A percentile compares a stretch with the other conserved stretches of the same genome.
Evolutionary conservation across 2,888 invertebrate species (phyloP).

Genomic region (Nemotelus pantherinus): DNA sequence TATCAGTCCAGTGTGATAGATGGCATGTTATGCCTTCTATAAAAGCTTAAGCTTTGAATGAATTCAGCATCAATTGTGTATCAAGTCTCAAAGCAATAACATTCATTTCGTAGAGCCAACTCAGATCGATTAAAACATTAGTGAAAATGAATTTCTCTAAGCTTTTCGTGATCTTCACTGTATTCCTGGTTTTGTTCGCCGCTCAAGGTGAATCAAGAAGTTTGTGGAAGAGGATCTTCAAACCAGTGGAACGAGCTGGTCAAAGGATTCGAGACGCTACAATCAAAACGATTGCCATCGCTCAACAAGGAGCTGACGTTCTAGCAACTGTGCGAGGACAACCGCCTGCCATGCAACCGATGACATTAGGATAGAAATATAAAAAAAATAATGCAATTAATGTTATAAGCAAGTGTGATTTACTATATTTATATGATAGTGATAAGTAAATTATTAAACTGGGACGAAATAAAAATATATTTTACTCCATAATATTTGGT

Average conservation of each 20-base stretch:
- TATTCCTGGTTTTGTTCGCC: conserved; percentile 14
- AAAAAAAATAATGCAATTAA: too few relatives aligned
- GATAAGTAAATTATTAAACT: too few relatives aligned
- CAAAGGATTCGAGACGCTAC: conserved; percentile 19
- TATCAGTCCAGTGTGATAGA: too few relatives aligned
- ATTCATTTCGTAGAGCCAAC: not conserved
- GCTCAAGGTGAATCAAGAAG: conserved; percentile 17
- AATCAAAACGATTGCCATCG: conserved; percentile 19
- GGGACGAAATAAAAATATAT: too few relatives aligned
- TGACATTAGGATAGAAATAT: too few relatives aligned
- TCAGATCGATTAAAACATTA: not conserved
- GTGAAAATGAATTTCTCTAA: conserved; percentile 32
- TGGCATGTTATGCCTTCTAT: not conserved
- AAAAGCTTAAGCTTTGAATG: not conserved
- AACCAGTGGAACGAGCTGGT: conserved; percentile 28
- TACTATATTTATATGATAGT: too few relatives aligned
- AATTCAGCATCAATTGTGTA: not conserved
- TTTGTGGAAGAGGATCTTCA: conserved; percentile 29
- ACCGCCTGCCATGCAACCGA: not conserved
- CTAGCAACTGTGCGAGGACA: conserved; percentile 19
- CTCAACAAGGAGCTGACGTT: conserved; percentile 28
- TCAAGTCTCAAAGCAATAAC: not conserved
- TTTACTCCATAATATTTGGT: too few relatives aligned
- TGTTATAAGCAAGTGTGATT: too few relatives aligned
- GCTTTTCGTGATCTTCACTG: conserved; percentile 15